Evolutionary conservation across 2,113 vertebrate genomes (phyloP), one percentile per base, ranked within the genome.

Genomic region (Phodopus roborovskii): DNA sequence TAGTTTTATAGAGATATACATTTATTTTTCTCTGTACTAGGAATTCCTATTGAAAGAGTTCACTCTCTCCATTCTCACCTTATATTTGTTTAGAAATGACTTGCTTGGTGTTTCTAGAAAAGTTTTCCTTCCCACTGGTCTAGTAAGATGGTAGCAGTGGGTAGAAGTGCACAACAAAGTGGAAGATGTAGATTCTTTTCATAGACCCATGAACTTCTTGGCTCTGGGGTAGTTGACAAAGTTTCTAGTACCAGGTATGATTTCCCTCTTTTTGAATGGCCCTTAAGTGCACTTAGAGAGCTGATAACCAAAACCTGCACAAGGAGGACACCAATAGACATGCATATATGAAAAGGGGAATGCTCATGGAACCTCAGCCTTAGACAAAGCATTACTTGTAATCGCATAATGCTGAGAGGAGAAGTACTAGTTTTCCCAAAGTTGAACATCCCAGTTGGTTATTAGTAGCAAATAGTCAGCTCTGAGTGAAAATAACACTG

Each of bases 11-110:
- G 28, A 66, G 75, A 71, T 64, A 50, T 87, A 53, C 28, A 88
- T 71, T 93, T n/a, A 93, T 90, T 94, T 96, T 95, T 39, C 73
- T 33, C 39, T 36, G 82, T 93, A 79, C 24, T 39, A 94, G 71
- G 73, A 78, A 87, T 86, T 96, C 26, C 15, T 93, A 2, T 50
- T 77, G 39, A 33, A 73, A 36, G 56, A 83, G 62, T 24, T 22
- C 3, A 48, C 8, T 9, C 48, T 48, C 1, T 26, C 24, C 91
- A 70, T 90, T 91, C 11, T 45, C 36, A 82, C 89, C 26, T 3
- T 20, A 3, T 16, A 4, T 84, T 90, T 62, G 45, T 48, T 88
- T 53, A 53, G 30, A 73, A 74, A 42, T 96, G 66, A 90, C 9
- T 79, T 90, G 4, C 83, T 28, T 28, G 19, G 0, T 91, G 1